Percentiles rank a stretch among this genome's conserved stretches.
Evolutionary conservation across 2,888 invertebrate genomes (phyloP).

Genomic region (Melikaiella ostensackeni): DNA sequence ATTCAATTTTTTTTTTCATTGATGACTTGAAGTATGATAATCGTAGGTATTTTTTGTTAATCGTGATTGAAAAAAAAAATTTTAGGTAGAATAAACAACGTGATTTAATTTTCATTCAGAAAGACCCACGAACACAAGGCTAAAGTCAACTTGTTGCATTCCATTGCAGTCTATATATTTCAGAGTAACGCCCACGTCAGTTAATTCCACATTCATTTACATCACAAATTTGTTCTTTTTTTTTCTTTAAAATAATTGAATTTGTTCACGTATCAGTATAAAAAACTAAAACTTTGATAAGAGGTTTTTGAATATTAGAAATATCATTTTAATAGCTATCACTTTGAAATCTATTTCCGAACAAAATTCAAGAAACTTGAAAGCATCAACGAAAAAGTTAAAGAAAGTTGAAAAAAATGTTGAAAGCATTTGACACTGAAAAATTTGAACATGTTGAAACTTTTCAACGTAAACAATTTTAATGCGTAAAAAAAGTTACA

Average conservation of each 20-base stretch:
- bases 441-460: too few relatives aligned
- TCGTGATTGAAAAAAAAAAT: neutral
- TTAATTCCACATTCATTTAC: neutral
- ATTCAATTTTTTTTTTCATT: too few relatives aligned
- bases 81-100: neutral
- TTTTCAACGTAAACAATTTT: too few relatives aligned
- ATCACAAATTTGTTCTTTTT: neutral
- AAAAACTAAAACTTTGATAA: neutral
- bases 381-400: too few relatives aligned
- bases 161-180: slow-evolving; percentile 10
- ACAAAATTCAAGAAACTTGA: too few relatives aligned
- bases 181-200: neutral
- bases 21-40: neutral
- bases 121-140: neutral
- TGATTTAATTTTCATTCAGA: neutral
- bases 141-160: slow-evolving; percentile 38
- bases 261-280: neutral
- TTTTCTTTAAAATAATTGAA: neutral
- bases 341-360: too few relatives aligned
- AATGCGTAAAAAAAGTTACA: too few relatives aligned
- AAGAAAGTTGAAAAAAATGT: too few relatives aligned
- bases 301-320: too few relatives aligned
- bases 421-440: too few relatives aligned
- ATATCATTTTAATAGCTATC: too few relatives aligned
- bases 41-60: neutral